Base-by-base conservation (phyloP, 1,140 invertebrate genomes). In the Meloidogyne floridensis region DNA sequence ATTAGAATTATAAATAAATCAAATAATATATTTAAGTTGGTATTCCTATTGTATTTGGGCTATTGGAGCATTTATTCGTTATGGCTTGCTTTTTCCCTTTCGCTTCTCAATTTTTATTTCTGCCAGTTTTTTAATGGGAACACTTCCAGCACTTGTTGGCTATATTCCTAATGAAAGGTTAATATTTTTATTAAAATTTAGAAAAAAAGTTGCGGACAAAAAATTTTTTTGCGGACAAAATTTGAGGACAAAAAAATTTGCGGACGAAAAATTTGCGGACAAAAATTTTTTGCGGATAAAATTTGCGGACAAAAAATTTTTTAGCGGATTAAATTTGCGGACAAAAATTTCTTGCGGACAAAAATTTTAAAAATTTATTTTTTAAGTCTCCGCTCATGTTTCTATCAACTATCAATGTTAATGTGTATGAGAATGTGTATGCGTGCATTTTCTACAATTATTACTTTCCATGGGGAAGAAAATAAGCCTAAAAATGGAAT, bases 361-460 rank as follows among this genome's bases (percentile, higher is more conserved):
- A 47, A 3, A 3, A 47, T 47, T n/a, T n/a, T 47, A 15, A 15
- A 11, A n/a, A 0, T 43, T 47, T 72, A 42, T 11, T 81, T 65
- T 59, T 84, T 71, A 75, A 87, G 86, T 51, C 92, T 93, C 84
- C 96, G 96, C 91, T 93, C 93, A 81, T 92, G 92, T 87, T 90
- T 95, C 54, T 96, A 96, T 91, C 92, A 93, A 84, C 92, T 93
- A 87, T 93, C 95, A 4, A 94, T 94, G 75, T 93, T 96, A 79
- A 94, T 95, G 92, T 96, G 94, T 53, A 83, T 86, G 75, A 77
- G 87, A 75, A 85, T 88, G 47, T 84, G 84, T 47, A 84, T 86
- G 13, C 75, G 87, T 6, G 81, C 85, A 2, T 88, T 88, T 72
- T 89, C 87, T 56, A 76, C 82, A 42, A 87, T 87, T 15, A 84